Evolutionary conservation across 2,888 invertebrate genomes (phyloP), one percentile per base, ranked within the genome.

Genomic region (Venusia cambrica): DNA sequence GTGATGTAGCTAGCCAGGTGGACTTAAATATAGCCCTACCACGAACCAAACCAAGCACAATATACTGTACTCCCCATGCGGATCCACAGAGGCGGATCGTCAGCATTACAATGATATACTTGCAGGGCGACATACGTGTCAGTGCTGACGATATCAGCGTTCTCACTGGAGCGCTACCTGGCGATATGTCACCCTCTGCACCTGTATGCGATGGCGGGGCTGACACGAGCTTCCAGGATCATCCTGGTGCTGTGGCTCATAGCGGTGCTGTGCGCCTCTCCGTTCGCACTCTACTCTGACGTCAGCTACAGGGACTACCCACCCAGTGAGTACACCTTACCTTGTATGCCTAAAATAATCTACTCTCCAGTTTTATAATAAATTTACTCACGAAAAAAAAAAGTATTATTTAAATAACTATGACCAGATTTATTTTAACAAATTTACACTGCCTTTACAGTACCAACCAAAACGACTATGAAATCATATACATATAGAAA

Each of bases 81-180:
- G n/a, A n/a, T n/a, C n/a, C n/a, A n/a, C n/a, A n/a, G n/a, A n/a
- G n/a, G n/a, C n/a, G n/a, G n/a, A n/a, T n/a, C n/a, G n/a, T n/a
- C n/a, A n/a, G n/a, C n/a, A n/a, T n/a, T n/a, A n/a, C n/a, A n/a
- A n/a, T n/a, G n/a, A n/a, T n/a, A n/a, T n/a, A n/a, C n/a, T n/a
- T n/a, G n/a, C 81, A 95, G 95, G 75, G 94, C 95, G 3, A 93
- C 95, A 2, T 96, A 96, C 73, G 95, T 95, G 0, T 97, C 96
- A 1, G 95, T 97, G 27, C 80, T 97, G 61, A 97, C 97, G 21
- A 96, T 97, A 66, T 94, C 96, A 2, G 95, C 96, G 1, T 97
- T 97, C 76, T 95, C 97, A 1, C 90, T 94, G 74, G 97, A 97
- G 80, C 89, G 97, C 26, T 96, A 96, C 80, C 80, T 97, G 62